Percentiles rank a stretch among this genome's conserved stretches.
Evolutionary conservation across 2,888 invertebrate species (phyloP).

Genomic region (Hymenopus coronatus): DNA sequence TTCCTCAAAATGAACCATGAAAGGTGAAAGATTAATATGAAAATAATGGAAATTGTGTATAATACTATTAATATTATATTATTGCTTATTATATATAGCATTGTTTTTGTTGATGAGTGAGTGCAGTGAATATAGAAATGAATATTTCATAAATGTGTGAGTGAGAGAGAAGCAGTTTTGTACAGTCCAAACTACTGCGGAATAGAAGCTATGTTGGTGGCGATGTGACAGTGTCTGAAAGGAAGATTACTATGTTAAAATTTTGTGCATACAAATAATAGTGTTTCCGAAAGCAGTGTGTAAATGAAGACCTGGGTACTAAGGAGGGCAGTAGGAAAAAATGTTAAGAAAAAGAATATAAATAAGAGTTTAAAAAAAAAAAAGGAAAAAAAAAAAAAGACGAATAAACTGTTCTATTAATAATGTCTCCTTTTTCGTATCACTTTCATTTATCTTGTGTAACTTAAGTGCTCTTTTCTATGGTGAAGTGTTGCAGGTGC

Average conservation of each 20-base stretch:
- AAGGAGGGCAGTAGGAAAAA: slow-evolving; percentile 4
- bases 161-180: slow-evolving; percentile 4
- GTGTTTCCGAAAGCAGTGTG: neutral
- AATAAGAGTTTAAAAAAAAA: slow-evolving; percentile 25
- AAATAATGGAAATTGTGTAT: slow-evolving; percentile 16
- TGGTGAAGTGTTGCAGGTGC: neutral
- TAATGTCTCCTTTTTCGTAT: slow-evolving; percentile 6
- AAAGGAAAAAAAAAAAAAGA: slow-evolving; percentile 17
- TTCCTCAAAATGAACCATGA: neutral
- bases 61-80: slow-evolving; percentile 20
- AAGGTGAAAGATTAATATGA: neutral
- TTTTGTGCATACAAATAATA: neutral
- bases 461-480: neutral
- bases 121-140: slow-evolving; percentile 7
- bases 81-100: slow-evolving; percentile 16
- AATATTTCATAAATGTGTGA: neutral
- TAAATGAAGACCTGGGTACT: neutral
- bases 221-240: neutral
- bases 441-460: neutral
- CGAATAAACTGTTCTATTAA: slow-evolving; percentile 21
- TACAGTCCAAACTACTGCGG: slow-evolving; percentile 5
- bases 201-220: neutral
- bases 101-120: slow-evolving; percentile 17
- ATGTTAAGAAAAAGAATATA: slow-evolving; percentile 21
- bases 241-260: neutral